Base-by-base conservation (phyloP, 2,888 invertebrate species). In the Scrobipalpa atriplicella region DNA sequence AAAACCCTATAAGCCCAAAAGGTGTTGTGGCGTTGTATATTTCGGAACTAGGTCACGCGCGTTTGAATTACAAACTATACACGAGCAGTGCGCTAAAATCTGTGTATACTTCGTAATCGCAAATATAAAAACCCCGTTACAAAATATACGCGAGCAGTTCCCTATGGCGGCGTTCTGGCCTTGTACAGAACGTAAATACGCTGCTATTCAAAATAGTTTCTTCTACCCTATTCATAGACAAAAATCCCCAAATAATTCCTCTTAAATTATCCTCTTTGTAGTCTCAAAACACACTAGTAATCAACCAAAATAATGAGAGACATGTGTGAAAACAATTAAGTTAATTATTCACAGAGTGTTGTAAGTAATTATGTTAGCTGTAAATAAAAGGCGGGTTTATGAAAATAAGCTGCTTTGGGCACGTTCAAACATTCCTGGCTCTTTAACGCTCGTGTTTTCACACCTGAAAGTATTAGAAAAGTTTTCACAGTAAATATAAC, bases 401-500 rank as follows among this genome's bases (percentile, higher is more conserved):
- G 18, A 52, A 51, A 52, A 63, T 63, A 63, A 63, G 36, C 51
- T 36, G 18, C 29, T 52, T 18, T 52, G 52, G 63, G 52, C 63
- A 61, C 65, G 61, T 61, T 51, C 51, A 47, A 18, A 65, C 65
- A 65, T 61, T 61, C 18, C 38, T 16, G 41, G 47, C 29, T 62
- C 43, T 21, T 18, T 21, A 41, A 54, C 13, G 16, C 3, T 43
- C 38, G 10, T 74, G 71, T 73, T 75, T 77, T 78, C 72, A 69
- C 77, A 78, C 77, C 75, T 75, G 75, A 70, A 73, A 52, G 2
- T 38, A 38, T 47, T 47, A 13, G 13, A 2, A 29, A 29, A 29
- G 29, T 29, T 29, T 29, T 29, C 5, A 29, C 5, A 29, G 29
- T 29, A 2, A 29, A 29, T 29, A n/a, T n/a, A n/a, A n/a, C n/a